Evolutionary conservation across 2,113 vertebrate genomes (phyloP).

Genomic region (Tor tambroides): DNA sequence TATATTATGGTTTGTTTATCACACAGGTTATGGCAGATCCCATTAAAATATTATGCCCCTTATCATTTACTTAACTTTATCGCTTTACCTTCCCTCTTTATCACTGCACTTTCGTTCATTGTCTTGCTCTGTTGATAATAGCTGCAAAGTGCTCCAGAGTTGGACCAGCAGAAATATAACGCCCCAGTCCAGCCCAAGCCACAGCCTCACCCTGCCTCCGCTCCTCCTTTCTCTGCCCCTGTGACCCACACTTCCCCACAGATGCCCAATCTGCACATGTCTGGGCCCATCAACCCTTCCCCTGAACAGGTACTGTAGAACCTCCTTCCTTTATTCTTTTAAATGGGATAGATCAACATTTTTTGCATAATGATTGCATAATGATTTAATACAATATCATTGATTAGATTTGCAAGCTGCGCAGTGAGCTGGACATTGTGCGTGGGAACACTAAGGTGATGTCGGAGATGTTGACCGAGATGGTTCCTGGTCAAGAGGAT

Average conservation of each 20-base stretch:
- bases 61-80: conserved; percentile 4
- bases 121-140: conserved; percentile 48
- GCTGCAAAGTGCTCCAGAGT: conserved; percentile 85
- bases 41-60: background rate
- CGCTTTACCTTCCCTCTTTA: background rate
- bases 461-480: conserved; percentile 99
- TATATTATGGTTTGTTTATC: background rate
- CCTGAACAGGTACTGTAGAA: conserved; percentile 87
- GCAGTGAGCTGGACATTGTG: conserved; percentile 94
- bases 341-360: background rate
- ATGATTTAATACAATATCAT: background rate
- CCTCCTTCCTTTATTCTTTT: background rate
- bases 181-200: conserved; percentile 78
- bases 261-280: conserved; percentile 79
- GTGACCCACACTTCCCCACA: conserved; percentile 75
- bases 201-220: conserved; percentile 73
- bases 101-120: conserved; percentile 1
- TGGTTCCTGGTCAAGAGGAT: conserved; percentile 97
- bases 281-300: conserved; percentile 89
- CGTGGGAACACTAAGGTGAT: conserved; percentile 98
- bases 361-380: background rate
- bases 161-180: conserved; percentile 84
- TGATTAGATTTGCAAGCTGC: conserved; percentile 88
- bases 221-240: conserved; percentile 72
- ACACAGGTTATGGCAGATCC: background rate